Evolutionary conservation across 2,113 vertebrate genomes (phyloP), one percentile per base, ranked within the genome.

Genomic region (Oreochromis niloticus): DNA sequence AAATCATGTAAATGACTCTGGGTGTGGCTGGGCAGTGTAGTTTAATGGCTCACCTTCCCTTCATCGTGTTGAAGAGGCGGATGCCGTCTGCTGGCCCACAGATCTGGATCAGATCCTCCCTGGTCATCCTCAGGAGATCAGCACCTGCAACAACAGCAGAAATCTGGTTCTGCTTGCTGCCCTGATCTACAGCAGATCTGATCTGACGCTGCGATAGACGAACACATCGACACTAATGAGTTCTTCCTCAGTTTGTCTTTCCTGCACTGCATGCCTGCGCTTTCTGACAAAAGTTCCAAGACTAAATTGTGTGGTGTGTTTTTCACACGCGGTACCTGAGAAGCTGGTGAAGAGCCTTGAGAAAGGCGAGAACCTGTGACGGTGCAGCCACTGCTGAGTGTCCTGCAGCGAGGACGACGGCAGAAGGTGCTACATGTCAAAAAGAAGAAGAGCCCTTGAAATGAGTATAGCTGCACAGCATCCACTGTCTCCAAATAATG

Each of bases 61-160:
- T 98, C 95, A 99, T 97, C 39, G 97, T 97, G 68, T 99, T 99
- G 85, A 98, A 99, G 87, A 99, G 97, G 32, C 98, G 97, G 93
- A 99, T 99, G 39, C 98, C 98, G 48, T 99, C 98, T 39, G 98
- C 98, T 27, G 98, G 97, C 10, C 98, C 98, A 89, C 98, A 99
- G 90, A 99, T 97, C 96, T 98, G 98, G 90, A 98, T 96, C 94
- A 99, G 95, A 81, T 99, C 98, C 13, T 99, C 97, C 89, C 97
- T 97, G 91, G 97, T 97, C 98, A 99, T 98, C 93, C 97, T 98
- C 93, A 99, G 88, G 91, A 99, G 96, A 94, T 99, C 98, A 7
- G 97, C 97, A 93, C 98, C 98, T 99, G 91, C 19, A 87, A 92
- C 68, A 94, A 30, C 12, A 84, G 82, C 63, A 87, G 43, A 9